Conservation (phyloP, 2,113 vertebrate genomes). For the Aphelocoma coerulescens region DNA sequence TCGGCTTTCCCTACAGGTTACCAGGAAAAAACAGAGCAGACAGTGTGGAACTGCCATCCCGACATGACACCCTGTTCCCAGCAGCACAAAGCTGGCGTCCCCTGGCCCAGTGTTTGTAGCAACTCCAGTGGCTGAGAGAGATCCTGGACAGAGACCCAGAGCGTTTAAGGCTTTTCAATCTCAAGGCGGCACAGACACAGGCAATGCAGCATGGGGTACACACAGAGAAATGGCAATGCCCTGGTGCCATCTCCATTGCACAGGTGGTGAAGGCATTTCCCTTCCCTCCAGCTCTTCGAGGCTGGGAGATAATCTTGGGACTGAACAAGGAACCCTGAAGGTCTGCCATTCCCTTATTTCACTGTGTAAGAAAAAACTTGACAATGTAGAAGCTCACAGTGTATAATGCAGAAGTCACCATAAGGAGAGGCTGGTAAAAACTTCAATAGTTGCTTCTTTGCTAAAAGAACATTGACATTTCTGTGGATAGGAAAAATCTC, state of each 20-base stretch:
- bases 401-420: neutral
- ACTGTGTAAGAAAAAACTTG: neutral
- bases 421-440: neutral
- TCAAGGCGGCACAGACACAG: neutral
- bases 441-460: neutral
- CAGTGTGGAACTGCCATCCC: neutral
- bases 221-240: neutral
- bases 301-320: neutral
- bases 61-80: neutral
- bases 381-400: neutral
- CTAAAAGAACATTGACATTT: neutral
- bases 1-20: neutral
- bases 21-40: neutral
- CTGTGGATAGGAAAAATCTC: neutral
- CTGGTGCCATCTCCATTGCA: neutral
- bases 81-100: neutral
- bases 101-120: neutral
- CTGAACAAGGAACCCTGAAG: neutral
- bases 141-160: neutral
- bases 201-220: neutral
- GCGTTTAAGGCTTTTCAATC: rapidly evolving
- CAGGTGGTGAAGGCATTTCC: neutral
- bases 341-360: neutral
- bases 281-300: neutral
- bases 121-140: neutral